Evolutionary conservation across 2,888 invertebrate genomes (phyloP).

Genomic region (Tipula helvola): DNA sequence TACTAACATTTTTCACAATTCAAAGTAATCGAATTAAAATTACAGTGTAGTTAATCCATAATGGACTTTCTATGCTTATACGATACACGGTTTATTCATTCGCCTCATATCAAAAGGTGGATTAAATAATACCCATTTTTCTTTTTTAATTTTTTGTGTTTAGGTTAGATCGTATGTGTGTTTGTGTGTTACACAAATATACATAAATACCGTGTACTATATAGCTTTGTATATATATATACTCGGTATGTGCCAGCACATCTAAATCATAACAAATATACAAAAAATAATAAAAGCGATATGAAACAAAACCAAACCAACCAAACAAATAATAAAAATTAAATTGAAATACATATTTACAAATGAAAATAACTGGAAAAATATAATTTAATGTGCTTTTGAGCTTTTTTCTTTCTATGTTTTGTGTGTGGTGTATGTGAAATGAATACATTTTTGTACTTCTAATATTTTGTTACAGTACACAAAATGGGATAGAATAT

Average conservation of each 20-base stretch:
- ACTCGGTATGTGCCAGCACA: not conserved
- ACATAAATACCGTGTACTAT: not conserved
- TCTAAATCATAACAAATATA: not conserved
- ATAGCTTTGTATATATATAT: not conserved
- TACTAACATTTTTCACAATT: not conserved
- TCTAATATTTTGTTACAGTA: not conserved
- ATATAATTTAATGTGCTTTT: not conserved
- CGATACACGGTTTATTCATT: not conserved
- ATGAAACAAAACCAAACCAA: not conserved
- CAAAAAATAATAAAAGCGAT: not conserved
- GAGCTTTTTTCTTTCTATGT: not conserved
- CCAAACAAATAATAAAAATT: not conserved
- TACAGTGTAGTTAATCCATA: not conserved
- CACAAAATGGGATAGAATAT: not conserved
- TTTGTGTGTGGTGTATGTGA: not conserved
- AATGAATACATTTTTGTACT: not conserved
- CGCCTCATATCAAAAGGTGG: not conserved
- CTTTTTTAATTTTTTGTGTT: not conserved
- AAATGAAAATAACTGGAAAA: not conserved
- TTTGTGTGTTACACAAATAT: not conserved
- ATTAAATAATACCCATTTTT: not conserved
- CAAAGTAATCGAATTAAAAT: not conserved
- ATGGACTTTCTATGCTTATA: not conserved
- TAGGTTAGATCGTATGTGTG: not conserved
- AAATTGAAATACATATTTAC: conserved; percentile 4